Percentiles rank a stretch among this genome's conserved stretches.
Conservation (phyloP, 2,888 invertebrate species). For the Euspilapteryx auroguttella region DNA sequence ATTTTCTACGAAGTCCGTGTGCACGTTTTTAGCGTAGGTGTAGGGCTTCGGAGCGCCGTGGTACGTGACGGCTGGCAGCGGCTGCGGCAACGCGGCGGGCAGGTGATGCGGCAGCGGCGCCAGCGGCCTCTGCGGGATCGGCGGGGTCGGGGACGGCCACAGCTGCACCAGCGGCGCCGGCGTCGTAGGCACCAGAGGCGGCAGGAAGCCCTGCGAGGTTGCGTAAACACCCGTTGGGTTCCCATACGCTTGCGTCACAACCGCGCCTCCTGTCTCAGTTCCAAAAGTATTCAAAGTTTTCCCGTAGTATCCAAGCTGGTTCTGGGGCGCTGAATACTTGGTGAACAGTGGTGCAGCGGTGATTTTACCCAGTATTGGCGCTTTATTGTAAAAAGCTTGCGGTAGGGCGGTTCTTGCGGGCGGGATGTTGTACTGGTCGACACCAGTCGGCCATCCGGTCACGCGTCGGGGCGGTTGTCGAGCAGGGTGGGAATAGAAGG, state of each 20-base stretch:
- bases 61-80: constrained; percentile 8
- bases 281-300: constrained; percentile 44
- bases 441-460: constrained; percentile 58
- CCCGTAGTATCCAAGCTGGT: constrained; percentile 29
- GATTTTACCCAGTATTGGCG: constrained; percentile 53
- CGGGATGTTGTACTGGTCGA: constrained; percentile 43
- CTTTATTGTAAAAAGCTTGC: constrained; percentile 44
- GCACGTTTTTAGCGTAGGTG: too few species aligned
- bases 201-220: constrained; percentile 15
- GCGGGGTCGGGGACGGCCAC: constrained; percentile 2
- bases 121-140: not conserved
- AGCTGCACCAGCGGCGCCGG: constrained; percentile 1
- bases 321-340: constrained; percentile 26
- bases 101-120: constrained; percentile 10
- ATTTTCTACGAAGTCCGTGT: constrained; percentile 63
- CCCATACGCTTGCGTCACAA: constrained; percentile 45
- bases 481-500: constrained; percentile 13
- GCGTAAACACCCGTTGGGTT: constrained; percentile 34
- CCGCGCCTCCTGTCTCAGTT: constrained; percentile 32
- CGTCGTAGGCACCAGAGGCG: constrained; percentile 4
- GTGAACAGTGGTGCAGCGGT: constrained; percentile 48
- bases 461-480: constrained; percentile 29
- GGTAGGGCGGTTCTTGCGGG: constrained; percentile 31
- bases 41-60: constrained; percentile 38
- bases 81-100: constrained; percentile 11